Base-by-base conservation (phyloP, 2,113 vertebrate species). In the Xenopus laevis region DNA sequence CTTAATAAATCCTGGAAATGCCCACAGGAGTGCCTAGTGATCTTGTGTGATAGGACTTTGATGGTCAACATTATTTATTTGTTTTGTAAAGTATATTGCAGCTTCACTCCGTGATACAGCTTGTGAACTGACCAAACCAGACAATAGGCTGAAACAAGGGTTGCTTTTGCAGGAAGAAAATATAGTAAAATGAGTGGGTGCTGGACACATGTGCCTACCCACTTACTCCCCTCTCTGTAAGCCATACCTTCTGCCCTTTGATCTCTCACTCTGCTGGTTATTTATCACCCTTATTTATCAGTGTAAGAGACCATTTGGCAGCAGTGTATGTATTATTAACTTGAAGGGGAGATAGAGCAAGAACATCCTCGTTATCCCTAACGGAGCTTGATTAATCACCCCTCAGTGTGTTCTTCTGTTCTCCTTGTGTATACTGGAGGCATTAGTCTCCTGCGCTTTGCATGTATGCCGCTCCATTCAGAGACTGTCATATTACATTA, bases 291-390 rank as follows among this genome's bases (percentile, higher is more conserved):
- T 68, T 58, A 68, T 52, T 75, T 75, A 63, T 15, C 46, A 75
- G 50, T 59, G 68, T 55, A 40, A 40, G 33, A 68, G 45, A 65
- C 53, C 45, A 67, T 75, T 68, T 75, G 65, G 65, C 65, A 63
- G 65, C 52, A 69, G 58, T 53, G 73, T 62, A 75, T 75, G 60
- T 75, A 60, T 65, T 58, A 69, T 75, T 75, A 75, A 62, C 46
- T 61, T 62, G 45, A 69, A 68, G 61, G 46, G 65, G 65, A 68
- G 65, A 50, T 75, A 62, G 65, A 75, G 65, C 65, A 18, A 69
- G 73, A 75, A 62, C 46, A 66, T 58, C 65, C 65, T 75, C 57
- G 65, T 75, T 75, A 75, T 75, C 73, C 75, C 47, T 71, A 66
- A 65, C 68, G 60, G 33, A 47, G n/a, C 53, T 33, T 78, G 62